Percentiles rank a stretch among this genome's conserved stretches.
These are phyloP conservation scores for Aleadryas rufinucha DNA, from an alignment of 2,113 vertebrate genomes.

Conservation along the genomic window DNA sequence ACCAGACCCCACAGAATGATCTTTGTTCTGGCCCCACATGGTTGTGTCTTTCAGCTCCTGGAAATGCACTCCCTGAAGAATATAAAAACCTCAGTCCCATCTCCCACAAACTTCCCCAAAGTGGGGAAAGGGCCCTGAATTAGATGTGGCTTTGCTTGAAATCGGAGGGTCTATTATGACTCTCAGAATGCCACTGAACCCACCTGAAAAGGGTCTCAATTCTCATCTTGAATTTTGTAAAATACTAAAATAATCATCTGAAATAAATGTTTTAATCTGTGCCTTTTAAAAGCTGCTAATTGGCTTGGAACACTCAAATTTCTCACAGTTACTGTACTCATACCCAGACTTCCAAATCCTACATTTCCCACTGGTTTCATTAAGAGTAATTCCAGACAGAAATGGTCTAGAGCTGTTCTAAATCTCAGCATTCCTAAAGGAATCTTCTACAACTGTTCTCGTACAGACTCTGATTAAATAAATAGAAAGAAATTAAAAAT, in stretches of 20 bases:
- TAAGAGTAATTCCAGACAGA: not conserved
- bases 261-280: not conserved
- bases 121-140: rapidly evolving
- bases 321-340: not conserved
- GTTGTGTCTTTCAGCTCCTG: not conserved
- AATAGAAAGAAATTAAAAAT: not conserved
- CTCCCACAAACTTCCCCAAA: not conserved
- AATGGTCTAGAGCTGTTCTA: rapidly evolving
- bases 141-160: not conserved
- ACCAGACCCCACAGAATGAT: rapidly evolving
- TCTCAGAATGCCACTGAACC: not conserved
- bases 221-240: not conserved
- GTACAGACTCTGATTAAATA: not conserved
- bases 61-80: not conserved
- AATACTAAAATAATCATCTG: not conserved
- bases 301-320: not conserved
- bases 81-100: not conserved
- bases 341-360: not conserved
- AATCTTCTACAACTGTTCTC: not conserved
- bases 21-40: rapidly evolving
- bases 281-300: not conserved
- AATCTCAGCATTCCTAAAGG: not conserved
- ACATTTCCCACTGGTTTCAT: not conserved
- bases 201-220: rapidly evolving
- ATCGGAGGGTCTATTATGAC: rapidly evolving